Percentiles rank a stretch among this genome's conserved stretches.
Evolutionary conservation across 2,888 invertebrate genomes (phyloP).

Genomic region (Automeris io): DNA sequence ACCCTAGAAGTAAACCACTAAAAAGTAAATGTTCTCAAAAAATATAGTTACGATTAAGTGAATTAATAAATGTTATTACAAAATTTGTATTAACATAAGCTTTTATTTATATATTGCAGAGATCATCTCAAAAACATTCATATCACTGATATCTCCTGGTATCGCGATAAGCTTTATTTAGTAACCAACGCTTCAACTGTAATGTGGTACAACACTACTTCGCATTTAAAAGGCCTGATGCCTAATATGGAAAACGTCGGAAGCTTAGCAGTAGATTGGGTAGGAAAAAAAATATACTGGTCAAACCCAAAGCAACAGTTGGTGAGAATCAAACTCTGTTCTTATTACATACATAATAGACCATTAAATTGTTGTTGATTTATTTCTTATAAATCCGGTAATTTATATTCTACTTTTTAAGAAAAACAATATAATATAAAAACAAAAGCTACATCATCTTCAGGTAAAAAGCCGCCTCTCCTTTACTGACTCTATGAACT

Average conservation of each 20-base stretch:
- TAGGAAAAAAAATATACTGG: slow-evolving; percentile 93
- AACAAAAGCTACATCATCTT: too few species aligned
- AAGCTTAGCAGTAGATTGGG: slow-evolving; percentile 93
- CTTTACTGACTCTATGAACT: background rate
- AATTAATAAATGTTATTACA: too few species aligned
- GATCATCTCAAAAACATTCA: slow-evolving; percentile 76
- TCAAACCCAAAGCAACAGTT: slow-evolving; percentile 89
- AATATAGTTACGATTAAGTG: too few species aligned
- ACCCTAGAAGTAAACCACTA: too few species aligned
- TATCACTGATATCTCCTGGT: slow-evolving; percentile 87
- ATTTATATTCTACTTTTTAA: too few species aligned
- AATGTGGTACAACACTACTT: slow-evolving; percentile 83
- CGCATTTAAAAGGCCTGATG: slow-evolving; percentile 74
- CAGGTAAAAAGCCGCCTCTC: too few species aligned
- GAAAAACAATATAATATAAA: too few species aligned
- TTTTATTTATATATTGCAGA: slow-evolving; percentile 21
- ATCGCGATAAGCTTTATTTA: slow-evolving; percentile 83
- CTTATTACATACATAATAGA: too few species aligned
- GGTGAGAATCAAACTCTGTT: slow-evolving; percentile 67
- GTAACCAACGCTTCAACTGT: slow-evolving; percentile 85
- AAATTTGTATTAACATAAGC: too few species aligned
- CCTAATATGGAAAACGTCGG: slow-evolving; percentile 83
- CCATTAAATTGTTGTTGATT: too few species aligned
- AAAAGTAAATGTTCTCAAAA: too few species aligned
- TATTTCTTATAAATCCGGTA: too few species aligned